Conservation (phyloP, 2,888 invertebrate species). For the Caenorhabditis plicata region DNA sequence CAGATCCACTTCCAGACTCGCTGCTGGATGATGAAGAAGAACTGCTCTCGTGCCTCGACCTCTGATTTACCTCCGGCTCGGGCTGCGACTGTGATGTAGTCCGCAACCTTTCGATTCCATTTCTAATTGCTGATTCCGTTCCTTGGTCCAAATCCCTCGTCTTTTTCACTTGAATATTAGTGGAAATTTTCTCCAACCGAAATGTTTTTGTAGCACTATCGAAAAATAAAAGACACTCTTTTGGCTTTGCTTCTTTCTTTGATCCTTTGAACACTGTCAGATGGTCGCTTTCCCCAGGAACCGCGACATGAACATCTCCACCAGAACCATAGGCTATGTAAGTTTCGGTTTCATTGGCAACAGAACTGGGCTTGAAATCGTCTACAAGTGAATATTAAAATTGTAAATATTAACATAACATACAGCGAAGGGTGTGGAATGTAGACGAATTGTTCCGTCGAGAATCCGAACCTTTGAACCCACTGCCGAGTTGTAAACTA, state of each 20-base stretch:
- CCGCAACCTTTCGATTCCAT: conserved; percentile 35
- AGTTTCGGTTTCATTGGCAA: conserved; percentile 46
- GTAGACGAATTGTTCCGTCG: neutral
- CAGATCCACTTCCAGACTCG: conserved; percentile 12
- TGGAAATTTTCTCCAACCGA: conserved; percentile 53
- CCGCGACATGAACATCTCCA: conserved; percentile 58
- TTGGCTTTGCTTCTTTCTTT: conserved; percentile 56
- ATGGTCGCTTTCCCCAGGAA: conserved; percentile 49
- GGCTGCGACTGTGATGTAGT: conserved; percentile 9
- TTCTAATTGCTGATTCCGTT: conserved; percentile 29
- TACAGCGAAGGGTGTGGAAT: conserved; percentile 53
- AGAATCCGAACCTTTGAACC: conserved; percentile 6
- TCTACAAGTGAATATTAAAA: conserved; percentile 35
- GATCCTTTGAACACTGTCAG: conserved; percentile 60
- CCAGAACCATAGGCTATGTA: conserved; percentile 52
- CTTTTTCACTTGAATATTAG: conserved; percentile 58
- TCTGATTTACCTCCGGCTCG: neutral
- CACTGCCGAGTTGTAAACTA: conserved; percentile 49
- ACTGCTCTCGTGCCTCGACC: conserved; percentile 7
- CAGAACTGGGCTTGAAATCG: conserved; percentile 61
- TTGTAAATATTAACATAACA: conserved; percentile 3
- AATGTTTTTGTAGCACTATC: conserved; percentile 48
- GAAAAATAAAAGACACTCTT: conserved; percentile 60
- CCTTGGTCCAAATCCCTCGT: conserved; percentile 51
- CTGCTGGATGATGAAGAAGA: conserved; percentile 23